These are phyloP conservation scores for Cichladusa arquata DNA, from an alignment of 2,113 vertebrate genomes.

Conservation along the genomic window DNA sequence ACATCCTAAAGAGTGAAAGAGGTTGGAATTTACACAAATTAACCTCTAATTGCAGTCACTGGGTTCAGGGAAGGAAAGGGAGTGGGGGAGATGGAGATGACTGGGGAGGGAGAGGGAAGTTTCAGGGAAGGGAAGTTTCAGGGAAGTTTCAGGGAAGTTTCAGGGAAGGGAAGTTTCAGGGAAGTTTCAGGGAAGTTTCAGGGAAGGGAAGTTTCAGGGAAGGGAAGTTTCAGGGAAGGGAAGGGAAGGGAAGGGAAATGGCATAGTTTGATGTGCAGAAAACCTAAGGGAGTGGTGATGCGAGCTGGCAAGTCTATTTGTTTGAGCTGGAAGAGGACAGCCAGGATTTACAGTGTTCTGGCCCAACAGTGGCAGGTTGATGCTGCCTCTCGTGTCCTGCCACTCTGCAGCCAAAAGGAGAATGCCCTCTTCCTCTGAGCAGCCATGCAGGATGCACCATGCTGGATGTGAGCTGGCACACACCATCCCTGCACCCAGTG, in stretches of 20 bases:
- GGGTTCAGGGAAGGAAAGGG: no score
- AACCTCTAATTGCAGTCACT: not conserved
- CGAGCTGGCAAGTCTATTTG: not conserved
- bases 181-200: no score
- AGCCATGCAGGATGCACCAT: fast-evolving
- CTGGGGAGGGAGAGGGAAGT: no score
- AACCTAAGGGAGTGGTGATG: not conserved
- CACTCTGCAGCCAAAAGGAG: not conserved
- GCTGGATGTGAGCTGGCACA: not conserved
- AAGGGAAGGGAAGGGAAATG: no score
- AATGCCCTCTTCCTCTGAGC: not conserved
- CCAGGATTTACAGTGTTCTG: not conserved
- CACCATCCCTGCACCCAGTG: not conserved
- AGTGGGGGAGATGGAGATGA: not conserved
- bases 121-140: no score
- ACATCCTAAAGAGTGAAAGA: not conserved
- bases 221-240: no score
- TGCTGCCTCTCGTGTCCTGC: not conserved
- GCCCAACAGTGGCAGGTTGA: not conserved
- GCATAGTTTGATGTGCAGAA: not conserved
- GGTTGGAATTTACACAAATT: not conserved
- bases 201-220: no score
- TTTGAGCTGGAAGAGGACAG: not conserved
- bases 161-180: no score
- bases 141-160: no score